Evolutionary conservation across 2,797 vertebrate species (phyloP).

Genomic region (Lacerta agilis): DNA sequence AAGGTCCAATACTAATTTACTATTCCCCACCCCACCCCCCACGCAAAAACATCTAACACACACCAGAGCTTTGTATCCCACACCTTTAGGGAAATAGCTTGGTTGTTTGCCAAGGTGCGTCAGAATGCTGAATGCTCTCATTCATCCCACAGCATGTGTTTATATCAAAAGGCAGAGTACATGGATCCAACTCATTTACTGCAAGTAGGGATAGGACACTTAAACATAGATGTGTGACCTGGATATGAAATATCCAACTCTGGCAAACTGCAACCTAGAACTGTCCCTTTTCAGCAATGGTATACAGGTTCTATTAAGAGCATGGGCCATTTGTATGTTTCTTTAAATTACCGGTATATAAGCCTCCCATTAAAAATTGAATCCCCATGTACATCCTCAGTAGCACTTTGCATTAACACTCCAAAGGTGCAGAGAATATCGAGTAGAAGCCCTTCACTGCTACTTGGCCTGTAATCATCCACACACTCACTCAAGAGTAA

Average conservation of each 20-base stretch:
- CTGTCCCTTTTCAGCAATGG: neutral
- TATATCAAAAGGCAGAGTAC: conserved; percentile 5
- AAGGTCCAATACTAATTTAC: neutral
- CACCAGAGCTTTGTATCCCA: conserved; percentile 1
- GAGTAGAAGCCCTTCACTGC: neutral
- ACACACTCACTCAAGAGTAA: neutral
- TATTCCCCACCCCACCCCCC: neutral
- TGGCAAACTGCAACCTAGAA: neutral
- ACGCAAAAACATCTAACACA: neutral
- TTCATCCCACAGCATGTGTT: conserved; percentile 1
- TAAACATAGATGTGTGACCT: neutral
- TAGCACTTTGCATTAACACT: neutral
- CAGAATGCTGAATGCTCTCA: conserved; percentile 14
- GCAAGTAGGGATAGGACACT: neutral
- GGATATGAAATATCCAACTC: conserved; percentile 3
- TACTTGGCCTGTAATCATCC: neutral
- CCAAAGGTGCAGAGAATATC: neutral
- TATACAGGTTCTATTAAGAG: neutral
- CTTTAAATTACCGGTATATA: neutral
- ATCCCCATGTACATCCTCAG: neutral
- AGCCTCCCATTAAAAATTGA: too few species aligned
- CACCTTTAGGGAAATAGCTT: neutral
- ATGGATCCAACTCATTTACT: conserved; percentile 14
- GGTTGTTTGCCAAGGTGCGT: neutral
- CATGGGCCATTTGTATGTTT: neutral